Base-by-base conservation (phyloP, 1,140 invertebrate genomes). In the Macrobrachium rosenbergii region DNA sequence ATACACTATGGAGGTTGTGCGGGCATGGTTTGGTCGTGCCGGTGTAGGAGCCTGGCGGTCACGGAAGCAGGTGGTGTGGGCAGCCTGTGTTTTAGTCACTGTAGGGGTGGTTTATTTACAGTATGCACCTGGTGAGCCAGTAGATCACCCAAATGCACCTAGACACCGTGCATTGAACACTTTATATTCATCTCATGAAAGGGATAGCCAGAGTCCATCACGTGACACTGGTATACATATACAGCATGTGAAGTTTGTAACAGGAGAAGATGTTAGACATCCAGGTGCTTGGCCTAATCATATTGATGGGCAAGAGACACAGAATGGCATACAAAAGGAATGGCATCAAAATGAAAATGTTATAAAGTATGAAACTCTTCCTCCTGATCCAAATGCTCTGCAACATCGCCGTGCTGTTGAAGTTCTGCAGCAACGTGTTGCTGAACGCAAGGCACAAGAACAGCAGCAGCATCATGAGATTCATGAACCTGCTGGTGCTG, bases 221-320 rank as follows among this genome's bases (percentile, higher is more conserved):
- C 78, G 69, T 12, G 72, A 67, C 14, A 79, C 81, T 6, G 28
- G 37, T 62, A 21, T 60, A 45, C 85, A 87, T 5, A 77, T 81
- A 10, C 85, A 87, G 69, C 85, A 81, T 60, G 85, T 87, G 14
- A 87, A 76, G 58, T 87, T 87, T 87, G 85, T 87, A 43, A 80
- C 69, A 17, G 85, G 85, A 8, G 69, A 79, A 17, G 79, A 87
- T 23, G 69, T n/a, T 37, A 62, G 73, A 10, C 78, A 76, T 45
- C 62, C 23, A 45, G 79, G 79, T 45, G 79, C 63, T 23, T 81
- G 79, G 79, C 43, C 60, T 23, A 28, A 12, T 16, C 60, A 23
- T 10, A 37, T 21, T 45, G 83, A 84, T 76, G 83, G 77, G 10
- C 73, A 77, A 58, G 83, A 84, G 60, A 77, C 72, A 63, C 62